phyloP scores from a whole-genome alignment of 2,888 invertebrate genomes.

The Xanthia icteritia region DNA sequence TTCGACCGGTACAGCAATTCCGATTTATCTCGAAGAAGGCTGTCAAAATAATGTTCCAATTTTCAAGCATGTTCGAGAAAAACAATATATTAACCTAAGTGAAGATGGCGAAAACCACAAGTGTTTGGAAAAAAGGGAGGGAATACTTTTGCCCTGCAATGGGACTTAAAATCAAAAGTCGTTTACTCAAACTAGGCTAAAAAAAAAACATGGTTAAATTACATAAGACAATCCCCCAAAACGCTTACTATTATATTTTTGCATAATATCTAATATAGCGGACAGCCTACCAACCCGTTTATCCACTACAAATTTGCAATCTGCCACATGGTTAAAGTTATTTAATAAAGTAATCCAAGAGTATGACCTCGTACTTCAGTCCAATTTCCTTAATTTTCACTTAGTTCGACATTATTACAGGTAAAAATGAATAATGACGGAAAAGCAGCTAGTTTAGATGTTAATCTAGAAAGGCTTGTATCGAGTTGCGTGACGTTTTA shows the following conservation, averaged over 20 bases:
- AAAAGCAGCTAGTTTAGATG: conserved; percentile 24
- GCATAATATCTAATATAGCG: neutral
- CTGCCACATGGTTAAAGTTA: neutral
- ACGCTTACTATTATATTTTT: too few relatives aligned
- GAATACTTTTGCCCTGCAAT: neutral
- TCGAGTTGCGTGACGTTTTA: conserved; percentile 2
- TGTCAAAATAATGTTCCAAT: too few relatives aligned
- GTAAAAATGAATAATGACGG: conserved; percentile 18
- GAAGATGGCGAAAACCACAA: neutral
- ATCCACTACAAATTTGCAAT: neutral
- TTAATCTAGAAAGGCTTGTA: conserved; percentile 35
- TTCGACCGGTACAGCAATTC: too few relatives aligned
- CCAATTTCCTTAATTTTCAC: conserved; percentile 33
- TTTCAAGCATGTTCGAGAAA: too few relatives aligned
- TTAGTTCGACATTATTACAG: conserved; percentile 2
- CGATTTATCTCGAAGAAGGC: too few relatives aligned
- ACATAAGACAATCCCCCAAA: too few relatives aligned
- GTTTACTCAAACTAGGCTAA: too few relatives aligned
- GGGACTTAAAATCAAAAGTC: too few relatives aligned
- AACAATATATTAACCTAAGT: neutral
- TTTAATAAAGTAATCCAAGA: neutral
- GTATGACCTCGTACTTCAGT: conserved; percentile 30
- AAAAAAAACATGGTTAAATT: too few relatives aligned
- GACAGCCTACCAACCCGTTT: neutral
- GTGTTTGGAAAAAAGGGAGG: neutral